Percentiles rank a stretch among this genome's conserved stretches.
phyloP scores from a whole-genome alignment of 2,888 invertebrate genomes.

The Tricholauxania praeusta region DNA sequence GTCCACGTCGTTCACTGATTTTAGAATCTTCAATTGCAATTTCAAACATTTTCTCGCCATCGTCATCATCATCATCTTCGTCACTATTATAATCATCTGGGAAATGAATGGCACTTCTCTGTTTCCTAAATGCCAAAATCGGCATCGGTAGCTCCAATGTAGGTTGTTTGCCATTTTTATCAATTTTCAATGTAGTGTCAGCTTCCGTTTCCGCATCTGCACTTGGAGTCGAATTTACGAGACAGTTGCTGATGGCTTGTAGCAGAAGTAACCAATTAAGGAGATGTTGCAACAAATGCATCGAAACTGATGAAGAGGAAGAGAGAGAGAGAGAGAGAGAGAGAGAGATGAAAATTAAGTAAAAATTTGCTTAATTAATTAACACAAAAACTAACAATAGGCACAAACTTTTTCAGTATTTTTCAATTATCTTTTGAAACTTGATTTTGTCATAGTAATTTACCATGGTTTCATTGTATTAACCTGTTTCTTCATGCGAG shows the following conservation, averaged over 20 bases:
- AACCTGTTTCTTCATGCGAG: too few relatives aligned
- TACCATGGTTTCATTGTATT: too few relatives aligned
- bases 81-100: not conserved
- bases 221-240: not conserved
- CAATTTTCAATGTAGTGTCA: not conserved
- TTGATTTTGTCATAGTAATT: not conserved
- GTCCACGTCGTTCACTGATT: conserved; percentile 22
- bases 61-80: not conserved
- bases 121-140: conserved; percentile 41
- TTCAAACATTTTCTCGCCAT: not conserved
- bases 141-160: conserved; percentile 57
- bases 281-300: conserved; percentile 5
- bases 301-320: not conserved
- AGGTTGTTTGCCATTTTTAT: conserved; percentile 34
- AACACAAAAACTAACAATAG: not conserved
- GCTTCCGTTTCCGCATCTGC: conserved; percentile 8
- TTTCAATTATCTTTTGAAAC: not conserved
- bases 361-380: not conserved
- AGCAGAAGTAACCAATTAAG: conserved; percentile 17
- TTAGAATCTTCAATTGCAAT: not conserved
- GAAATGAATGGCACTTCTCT: conserved; percentile 18
- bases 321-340: too few relatives aligned
- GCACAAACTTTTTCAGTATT: not conserved
- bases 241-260: not conserved
- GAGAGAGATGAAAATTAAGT: not conserved